Base-by-base conservation (phyloP, 2,113 vertebrate genomes). In the Perca flavescens region DNA sequence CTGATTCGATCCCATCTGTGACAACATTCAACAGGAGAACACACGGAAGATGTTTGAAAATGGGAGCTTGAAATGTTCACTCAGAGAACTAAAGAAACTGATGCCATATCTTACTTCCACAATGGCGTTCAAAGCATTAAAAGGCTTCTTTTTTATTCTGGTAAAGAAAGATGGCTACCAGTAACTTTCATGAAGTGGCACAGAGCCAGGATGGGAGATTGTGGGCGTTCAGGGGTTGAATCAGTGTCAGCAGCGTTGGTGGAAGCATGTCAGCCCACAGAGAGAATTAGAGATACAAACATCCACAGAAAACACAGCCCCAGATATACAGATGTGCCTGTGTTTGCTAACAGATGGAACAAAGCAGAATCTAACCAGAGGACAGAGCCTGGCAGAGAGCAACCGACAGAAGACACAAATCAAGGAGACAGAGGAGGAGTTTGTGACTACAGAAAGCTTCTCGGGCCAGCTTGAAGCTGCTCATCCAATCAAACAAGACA, bases 281-380 rank as follows among this genome's bases (percentile, higher is more conserved):
- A 91, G 73, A 92, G 74, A 83, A 77, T 92, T 64, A 91, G 86
- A 94, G 89, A 93, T 89, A 90, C 91, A 94, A 93, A 93, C 92
- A 91, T 92, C 90, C 87, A 94, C 81, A 86, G 77, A 92, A 86
- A 92, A 92, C 84, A 94, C 93, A 93, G 91, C 85, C 90, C 89
- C 80, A 82, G 84, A 90, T 85, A 83, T 62, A 90, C 77, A 87
- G 60, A 88, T 77, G 82, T 74, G 75, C 65, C 46, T 43, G 69
- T 47, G 79, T 83, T 81, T 74, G 74, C 74, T 70, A 82, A 87
- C 53, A 84, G 83, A 90, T 84, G 80, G 78, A 84, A 80, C 28
- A 57, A 81, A 90, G 85, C 88, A 63, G 72, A 53, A 70, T 66
- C 28, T 25, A 74, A 83, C 74, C 72, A 57, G 57, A 80, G 6